Evolutionary conservation across 2,888 invertebrate genomes (phyloP).

Genomic region (Drosophila melanosoma): DNA sequence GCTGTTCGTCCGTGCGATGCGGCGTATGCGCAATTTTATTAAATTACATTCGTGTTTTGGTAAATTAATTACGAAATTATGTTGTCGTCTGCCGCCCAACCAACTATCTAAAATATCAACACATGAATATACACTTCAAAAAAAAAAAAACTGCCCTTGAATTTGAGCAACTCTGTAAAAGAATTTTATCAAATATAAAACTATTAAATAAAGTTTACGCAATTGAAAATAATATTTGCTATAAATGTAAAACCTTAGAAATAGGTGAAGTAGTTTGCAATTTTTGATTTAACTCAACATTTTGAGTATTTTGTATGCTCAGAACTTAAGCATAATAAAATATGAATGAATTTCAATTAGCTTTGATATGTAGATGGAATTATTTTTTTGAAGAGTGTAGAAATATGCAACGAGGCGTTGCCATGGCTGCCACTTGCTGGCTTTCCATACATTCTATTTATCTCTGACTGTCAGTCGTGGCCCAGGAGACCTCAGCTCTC

Average conservation of each 20-base stretch:
- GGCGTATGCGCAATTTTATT: conserved; percentile 81
- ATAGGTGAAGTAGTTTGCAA: background rate
- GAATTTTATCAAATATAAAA: background rate
- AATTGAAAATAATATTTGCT: background rate
- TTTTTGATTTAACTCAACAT: background rate
- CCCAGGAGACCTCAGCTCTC: conserved; percentile 9
- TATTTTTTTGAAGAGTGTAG: conserved; percentile 1
- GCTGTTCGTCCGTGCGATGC: conserved; percentile 38
- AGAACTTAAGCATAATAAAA: background rate
- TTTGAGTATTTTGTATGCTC: background rate
- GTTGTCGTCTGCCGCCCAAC: conserved; percentile 73
- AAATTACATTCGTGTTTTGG: conserved; percentile 82
- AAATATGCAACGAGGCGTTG: conserved; percentile 16
- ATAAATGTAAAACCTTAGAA: background rate
- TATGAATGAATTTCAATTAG: background rate
- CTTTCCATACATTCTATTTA: conserved; percentile 69
- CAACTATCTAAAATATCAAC: conserved; percentile 52
- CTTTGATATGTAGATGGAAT: background rate
- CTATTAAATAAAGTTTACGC: background rate
- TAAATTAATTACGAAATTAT: conserved; percentile 83
- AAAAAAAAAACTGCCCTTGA: background rate
- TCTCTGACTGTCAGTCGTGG: conserved; percentile 63
- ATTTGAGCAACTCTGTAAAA: background rate
- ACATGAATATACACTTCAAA: conserved; percentile 2
- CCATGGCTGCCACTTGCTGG: conserved; percentile 25